Conservation (phyloP, 2,113 vertebrate genomes). For the Melierax canorus region DNA sequence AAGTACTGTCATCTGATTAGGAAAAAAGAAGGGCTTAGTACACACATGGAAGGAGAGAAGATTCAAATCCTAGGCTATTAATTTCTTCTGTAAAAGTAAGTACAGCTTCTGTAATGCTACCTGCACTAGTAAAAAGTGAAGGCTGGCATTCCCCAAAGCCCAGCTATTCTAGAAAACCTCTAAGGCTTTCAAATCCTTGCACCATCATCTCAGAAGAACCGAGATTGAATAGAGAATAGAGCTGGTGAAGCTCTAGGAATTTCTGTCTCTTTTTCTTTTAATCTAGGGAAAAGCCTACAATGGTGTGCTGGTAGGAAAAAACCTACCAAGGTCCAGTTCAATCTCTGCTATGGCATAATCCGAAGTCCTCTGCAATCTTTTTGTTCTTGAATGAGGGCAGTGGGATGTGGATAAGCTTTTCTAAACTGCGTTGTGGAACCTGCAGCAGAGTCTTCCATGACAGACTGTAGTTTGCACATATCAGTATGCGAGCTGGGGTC, state of each 20-base stretch:
- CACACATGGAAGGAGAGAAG: neutral
- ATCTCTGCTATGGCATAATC: neutral
- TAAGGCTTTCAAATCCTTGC: neutral
- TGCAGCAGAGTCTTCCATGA: neutral
- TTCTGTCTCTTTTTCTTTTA: neutral
- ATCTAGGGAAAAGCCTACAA: neutral
- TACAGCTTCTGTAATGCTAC: neutral
- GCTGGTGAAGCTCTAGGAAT: neutral
- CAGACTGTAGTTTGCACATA: neutral
- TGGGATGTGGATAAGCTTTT: neutral
- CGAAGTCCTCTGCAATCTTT: neutral
- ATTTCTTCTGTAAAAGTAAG: neutral
- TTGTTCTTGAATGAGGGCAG: neutral
- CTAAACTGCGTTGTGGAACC: neutral
- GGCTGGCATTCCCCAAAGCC: neutral
- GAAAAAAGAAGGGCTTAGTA: neutral
- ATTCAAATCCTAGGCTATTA: neutral
- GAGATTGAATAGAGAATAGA: neutral
- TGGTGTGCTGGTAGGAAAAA: neutral
- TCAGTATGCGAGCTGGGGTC: neutral
- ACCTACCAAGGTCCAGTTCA: neutral
- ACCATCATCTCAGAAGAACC: neutral
- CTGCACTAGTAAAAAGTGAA: neutral
- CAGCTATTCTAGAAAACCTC: neutral
- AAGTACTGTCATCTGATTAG: neutral